These are phyloP conservation scores for Campylomormyrus numenius DNA, from an alignment of 2,113 vertebrate species.

Conservation along the genomic window DNA sequence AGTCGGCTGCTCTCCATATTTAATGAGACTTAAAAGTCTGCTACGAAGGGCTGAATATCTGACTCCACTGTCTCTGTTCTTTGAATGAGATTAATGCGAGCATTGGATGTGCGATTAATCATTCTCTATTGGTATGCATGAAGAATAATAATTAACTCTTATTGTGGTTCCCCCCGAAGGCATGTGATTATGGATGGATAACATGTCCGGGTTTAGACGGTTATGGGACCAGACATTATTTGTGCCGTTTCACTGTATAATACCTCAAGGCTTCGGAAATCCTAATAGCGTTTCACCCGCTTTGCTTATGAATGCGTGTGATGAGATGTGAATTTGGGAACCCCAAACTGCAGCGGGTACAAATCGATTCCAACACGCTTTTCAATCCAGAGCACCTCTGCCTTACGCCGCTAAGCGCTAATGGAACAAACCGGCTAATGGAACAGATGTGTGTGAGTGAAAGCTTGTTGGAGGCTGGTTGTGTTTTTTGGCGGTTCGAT, in stretches of 20 bases:
- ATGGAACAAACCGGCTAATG: neutral
- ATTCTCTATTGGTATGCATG: neutral
- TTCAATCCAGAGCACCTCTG: neutral
- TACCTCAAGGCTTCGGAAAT: neutral
- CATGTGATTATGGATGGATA: slow-evolving; percentile 3
- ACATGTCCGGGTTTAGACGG: neutral
- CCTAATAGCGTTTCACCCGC: neutral
- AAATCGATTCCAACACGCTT: neutral
- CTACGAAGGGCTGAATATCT: neutral
- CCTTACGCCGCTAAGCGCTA: neutral
- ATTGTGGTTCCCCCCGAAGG: neutral
- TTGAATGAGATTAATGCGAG: neutral
- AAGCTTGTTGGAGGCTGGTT: too few relatives aligned
- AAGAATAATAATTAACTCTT: slow-evolving; percentile 10
- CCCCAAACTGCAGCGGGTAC: neutral
- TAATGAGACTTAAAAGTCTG: slow-evolving; percentile 10
- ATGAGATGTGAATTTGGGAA: neutral
- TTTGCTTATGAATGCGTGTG: neutral
- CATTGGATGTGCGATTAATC: neutral
- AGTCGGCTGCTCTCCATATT: neutral
- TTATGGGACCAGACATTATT: neutral
- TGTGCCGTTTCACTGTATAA: neutral
- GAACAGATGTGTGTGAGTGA: neutral
- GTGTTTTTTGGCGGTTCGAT: neutral
- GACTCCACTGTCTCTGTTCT: neutral